Evolutionary conservation across 2,113 vertebrate genomes (phyloP), one percentile per base, ranked within the genome.

Genomic region (Echinops telfairi): DNA sequence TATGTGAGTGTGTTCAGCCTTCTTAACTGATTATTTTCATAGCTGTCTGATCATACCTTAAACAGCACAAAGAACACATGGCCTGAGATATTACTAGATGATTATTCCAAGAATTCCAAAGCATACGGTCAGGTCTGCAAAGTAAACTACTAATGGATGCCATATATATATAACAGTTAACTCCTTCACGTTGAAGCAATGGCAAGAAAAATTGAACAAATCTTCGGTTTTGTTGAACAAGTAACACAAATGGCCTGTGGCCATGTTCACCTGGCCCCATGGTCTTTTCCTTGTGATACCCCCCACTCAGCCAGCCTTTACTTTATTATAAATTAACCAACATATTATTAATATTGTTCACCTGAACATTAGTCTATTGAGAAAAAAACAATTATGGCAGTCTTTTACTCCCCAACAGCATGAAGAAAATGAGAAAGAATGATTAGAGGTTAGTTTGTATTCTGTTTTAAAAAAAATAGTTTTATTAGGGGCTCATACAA

Each of bases 21-120:
- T 53, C 47, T 6, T 53, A 53, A 53, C 47, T 53, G 47, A 53
- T 53, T 53, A 7, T 73, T 86, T 66, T 82, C 38, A 70, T 27
- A 43, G 62, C 29, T 62, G 3, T 53, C 82, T 78, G 36, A 23
- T 89, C 47, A 88, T 17, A 64, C 71, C 82, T 85, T 91, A 78
- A 81, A 76, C 73, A 89, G 77, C 83, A 83, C 36, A 76, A 60
- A 58, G 12, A 81, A 23, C 29, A 64, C 23, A 62, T 22, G 5
- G 60, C 76, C 33, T 36, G 40, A 82, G n/a, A 66, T 4, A 77
- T 57, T 78, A 36, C 78, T 58, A 33, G n/a, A 68, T 62, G 31
- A 73, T 83, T 81, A 82, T 77, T 89, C 20, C 36, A 62, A 71
- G 81, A 86, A 75, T 66, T 22, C 78, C 66, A 91, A 86, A 89